phyloP scores from a whole-genome alignment of 1,140 invertebrate genomes.

The Vanessa atalanta region DNA sequence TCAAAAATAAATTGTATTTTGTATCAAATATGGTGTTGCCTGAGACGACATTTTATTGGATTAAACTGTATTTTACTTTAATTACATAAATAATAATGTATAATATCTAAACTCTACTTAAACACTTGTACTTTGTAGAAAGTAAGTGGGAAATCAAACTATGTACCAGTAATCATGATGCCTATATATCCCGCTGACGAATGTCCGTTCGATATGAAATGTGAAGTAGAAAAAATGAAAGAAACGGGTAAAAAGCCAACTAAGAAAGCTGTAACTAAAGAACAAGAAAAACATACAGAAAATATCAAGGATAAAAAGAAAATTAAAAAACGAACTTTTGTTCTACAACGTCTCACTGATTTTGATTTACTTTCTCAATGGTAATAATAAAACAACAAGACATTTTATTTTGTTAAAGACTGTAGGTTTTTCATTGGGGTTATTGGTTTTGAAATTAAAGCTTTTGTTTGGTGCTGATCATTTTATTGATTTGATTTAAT shows the following conservation, averaged over 20 bases:
- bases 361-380: conserved; percentile 72
- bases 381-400: conserved; percentile 37
- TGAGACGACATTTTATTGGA: too few species aligned
- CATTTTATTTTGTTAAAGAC: too few species aligned
- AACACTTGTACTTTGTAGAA: conserved; percentile 36
- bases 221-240: conserved; percentile 59
- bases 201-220: conserved; percentile 67
- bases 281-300: conserved; percentile 42
- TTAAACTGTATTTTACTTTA: too few species aligned
- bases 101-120: too few species aligned
- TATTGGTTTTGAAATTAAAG: background rate
- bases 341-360: conserved; percentile 64
- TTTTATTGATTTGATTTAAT: too few species aligned
- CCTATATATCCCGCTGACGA: conserved; percentile 62
- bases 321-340: conserved; percentile 62
- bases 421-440: background rate
- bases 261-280: conserved; percentile 43
- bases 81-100: too few species aligned
- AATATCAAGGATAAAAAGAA: conserved; percentile 60
- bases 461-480: too few species aligned
- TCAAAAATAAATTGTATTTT: too few species aligned
- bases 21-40: too few species aligned
- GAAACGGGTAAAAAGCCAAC: conserved; percentile 49
- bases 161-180: conserved; percentile 74
- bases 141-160: conserved; percentile 51